Conservation (phyloP, 2,797 vertebrate species). For the Astyanax mexicanus region DNA sequence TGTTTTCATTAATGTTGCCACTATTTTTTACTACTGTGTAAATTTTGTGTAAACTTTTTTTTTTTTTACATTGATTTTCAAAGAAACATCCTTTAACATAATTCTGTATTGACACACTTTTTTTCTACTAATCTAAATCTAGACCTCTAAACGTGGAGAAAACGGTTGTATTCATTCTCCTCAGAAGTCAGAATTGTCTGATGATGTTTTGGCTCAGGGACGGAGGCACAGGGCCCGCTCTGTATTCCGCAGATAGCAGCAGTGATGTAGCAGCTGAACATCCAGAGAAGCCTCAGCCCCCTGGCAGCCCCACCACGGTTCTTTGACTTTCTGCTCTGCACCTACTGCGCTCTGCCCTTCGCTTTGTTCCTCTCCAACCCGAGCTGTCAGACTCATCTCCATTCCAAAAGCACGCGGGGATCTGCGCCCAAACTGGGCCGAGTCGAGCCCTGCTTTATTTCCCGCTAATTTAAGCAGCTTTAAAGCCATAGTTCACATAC, state of each 20-base stretch:
- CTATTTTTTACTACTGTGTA: too few species aligned
- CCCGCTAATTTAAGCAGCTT: background rate
- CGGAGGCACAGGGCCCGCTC: background rate
- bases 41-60: too few species aligned
- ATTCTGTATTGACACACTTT: too few species aligned
- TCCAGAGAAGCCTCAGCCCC: conserved; percentile 12
- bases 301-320: conserved; percentile 9
- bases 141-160: background rate
- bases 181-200: too few species aligned
- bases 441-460: background rate
- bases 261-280: background rate
- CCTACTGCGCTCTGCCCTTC: conserved; percentile 46
- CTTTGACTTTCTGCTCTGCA: conserved; percentile 33
- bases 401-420: conserved; percentile 5
- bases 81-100: too few species aligned
- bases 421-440: background rate
- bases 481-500: background rate
- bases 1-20: too few species aligned
- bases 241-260: conserved; percentile 12
- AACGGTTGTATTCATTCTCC: background rate
- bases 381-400: conserved; percentile 41
- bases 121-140: too few species aligned
- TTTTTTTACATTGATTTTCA: too few species aligned
- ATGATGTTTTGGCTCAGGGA: background rate
- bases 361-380: conserved; percentile 16